Percentiles rank a stretch among this genome's conserved stretches.
Conservation (phyloP, 2,888 invertebrate genomes). For the Dorcus parallelipipedus region DNA sequence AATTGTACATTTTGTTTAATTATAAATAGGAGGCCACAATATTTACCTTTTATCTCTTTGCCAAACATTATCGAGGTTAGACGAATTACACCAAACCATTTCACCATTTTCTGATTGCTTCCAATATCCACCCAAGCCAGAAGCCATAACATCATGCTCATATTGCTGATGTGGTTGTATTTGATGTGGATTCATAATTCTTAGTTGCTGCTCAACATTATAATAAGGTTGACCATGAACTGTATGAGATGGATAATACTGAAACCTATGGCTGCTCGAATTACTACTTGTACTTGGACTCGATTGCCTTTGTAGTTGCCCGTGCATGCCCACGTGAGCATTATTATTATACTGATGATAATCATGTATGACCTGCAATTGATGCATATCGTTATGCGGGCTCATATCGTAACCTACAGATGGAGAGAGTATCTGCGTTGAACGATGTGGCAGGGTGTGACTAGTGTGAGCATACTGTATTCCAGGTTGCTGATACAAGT, state of each 20-base stretch:
- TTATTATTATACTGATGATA: constrained; percentile 21
- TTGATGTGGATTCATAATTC: constrained; percentile 38
- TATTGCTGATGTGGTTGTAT: constrained; percentile 47
- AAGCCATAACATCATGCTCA: constrained; percentile 40
- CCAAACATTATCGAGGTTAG: constrained; percentile 37
- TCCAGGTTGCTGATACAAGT: constrained; percentile 24
- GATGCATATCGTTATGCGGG: constrained; percentile 10
- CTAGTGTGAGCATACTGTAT: constrained; percentile 18
- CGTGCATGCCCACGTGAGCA: background rate
- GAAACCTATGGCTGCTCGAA: constrained; percentile 3
- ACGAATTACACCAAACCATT: constrained; percentile 43
- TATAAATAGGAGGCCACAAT: too few species aligned
- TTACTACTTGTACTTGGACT: constrained; percentile 16
- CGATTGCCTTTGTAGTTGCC: constrained; percentile 5
- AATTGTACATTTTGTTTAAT: background rate
- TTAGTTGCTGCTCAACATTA: constrained; percentile 19
- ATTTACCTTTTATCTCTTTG: constrained; percentile 44
- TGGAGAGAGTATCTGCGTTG: constrained; percentile 19
- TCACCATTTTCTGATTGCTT: constrained; percentile 44
- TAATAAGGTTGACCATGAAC: constrained; percentile 16
- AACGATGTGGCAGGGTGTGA: constrained; percentile 12
- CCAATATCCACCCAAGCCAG: constrained; percentile 48
- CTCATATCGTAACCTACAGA: constrained; percentile 18
- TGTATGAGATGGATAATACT: constrained; percentile 5
- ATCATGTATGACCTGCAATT: constrained; percentile 16